phyloP scores from a whole-genome alignment of 2,888 invertebrate genomes.

The Teinopalpus imperialis region DNA sequence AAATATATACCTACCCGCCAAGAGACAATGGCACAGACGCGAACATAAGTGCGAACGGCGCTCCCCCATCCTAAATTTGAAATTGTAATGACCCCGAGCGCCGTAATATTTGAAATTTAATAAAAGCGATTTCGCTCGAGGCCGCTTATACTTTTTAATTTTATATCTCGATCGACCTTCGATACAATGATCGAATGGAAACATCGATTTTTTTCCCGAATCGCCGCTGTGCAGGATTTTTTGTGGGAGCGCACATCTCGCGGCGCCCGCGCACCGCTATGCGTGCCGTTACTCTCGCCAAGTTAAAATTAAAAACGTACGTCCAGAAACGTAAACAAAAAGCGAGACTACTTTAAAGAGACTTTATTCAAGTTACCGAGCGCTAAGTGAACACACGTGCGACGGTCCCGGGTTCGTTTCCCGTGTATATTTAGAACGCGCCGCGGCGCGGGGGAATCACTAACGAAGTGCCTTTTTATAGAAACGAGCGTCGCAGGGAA shows the following conservation, averaged over 20 bases:
- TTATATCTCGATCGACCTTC: slow-evolving; percentile 75
- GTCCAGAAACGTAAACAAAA: slow-evolving; percentile 35
- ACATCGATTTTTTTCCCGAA: slow-evolving; percentile 59
- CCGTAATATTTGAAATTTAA: slow-evolving; percentile 78
- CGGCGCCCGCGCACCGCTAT: slow-evolving; percentile 34
- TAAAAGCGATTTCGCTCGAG: slow-evolving; percentile 60
- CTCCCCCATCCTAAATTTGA: slow-evolving; percentile 58
- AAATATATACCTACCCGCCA: too few species aligned
- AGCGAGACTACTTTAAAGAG: slow-evolving; percentile 38
- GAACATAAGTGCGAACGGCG: slow-evolving; percentile 50
- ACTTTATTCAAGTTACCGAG: slow-evolving; percentile 64
- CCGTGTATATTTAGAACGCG: slow-evolving; percentile 70
- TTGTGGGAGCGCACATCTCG: slow-evolving; percentile 18
- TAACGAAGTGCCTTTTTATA: slow-evolving; percentile 78
- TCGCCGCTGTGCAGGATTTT: slow-evolving; percentile 24
- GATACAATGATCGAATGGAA: slow-evolving; percentile 69
- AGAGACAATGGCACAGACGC: slow-evolving; percentile 28
- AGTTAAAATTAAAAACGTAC: slow-evolving; percentile 31
- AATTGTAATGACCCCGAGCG: slow-evolving; percentile 69
- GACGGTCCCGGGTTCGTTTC: slow-evolving; percentile 63
- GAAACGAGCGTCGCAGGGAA: slow-evolving; percentile 44
- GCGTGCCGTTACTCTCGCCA: slow-evolving; percentile 31
- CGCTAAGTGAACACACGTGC: slow-evolving; percentile 76
- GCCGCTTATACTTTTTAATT: slow-evolving; percentile 80
- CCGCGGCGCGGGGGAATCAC: slow-evolving; percentile 50